A percentile compares a stretch with the other conserved stretches of the same genome.
phyloP scores from a whole-genome alignment of 2,113 vertebrate genomes.

The Stictonetta naevosa region DNA sequence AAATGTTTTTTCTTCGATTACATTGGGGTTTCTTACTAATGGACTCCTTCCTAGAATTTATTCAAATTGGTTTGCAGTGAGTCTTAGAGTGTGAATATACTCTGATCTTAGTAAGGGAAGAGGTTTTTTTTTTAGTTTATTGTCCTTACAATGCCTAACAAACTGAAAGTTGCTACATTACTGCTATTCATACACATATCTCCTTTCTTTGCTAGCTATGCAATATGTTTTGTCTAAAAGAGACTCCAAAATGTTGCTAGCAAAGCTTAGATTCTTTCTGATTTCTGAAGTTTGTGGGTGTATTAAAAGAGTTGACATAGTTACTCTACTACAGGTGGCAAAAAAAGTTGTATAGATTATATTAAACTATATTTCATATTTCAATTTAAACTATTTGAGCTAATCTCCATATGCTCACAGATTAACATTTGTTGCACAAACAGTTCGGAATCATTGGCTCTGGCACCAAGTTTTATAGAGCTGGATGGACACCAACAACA shows the following conservation, averaged over 20 bases:
- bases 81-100: neutral
- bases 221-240: neutral
- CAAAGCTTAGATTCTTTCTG: neutral
- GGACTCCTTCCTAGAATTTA: neutral
- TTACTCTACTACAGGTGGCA: neutral
- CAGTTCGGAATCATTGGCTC: neutral
- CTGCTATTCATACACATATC: neutral
- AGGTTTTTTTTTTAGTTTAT: accelerated
- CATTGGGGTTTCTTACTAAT: neutral
- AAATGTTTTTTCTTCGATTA: neutral
- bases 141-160: neutral
- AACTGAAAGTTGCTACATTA: neutral
- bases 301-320: neutral
- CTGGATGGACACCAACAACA: neutral
- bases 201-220: neutral
- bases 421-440: conserved; percentile 7
- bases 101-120: neutral
- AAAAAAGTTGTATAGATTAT: neutral
- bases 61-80: neutral
- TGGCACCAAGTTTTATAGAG: neutral
- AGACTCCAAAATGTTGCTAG: neutral
- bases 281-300: neutral
- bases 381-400: neutral
- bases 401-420: neutral
- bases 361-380: neutral